phyloP scores from a whole-genome alignment of 2,888 invertebrate genomes.

The Cheilosia pagana region DNA sequence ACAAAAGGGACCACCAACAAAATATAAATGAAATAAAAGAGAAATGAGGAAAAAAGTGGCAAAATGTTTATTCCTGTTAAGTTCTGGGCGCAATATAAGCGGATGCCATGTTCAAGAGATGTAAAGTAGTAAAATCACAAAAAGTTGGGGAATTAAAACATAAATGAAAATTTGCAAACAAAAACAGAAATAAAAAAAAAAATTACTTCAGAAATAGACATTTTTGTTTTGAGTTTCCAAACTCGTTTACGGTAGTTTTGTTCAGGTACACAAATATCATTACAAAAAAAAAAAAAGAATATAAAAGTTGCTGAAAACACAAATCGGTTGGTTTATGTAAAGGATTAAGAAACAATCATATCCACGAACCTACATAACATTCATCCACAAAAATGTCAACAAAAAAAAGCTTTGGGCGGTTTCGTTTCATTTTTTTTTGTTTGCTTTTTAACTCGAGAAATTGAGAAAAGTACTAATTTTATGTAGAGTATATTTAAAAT shows the following conservation, averaged over 20 bases:
- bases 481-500: conserved; percentile 68
- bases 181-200: conserved; percentile 3
- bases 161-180: conserved; percentile 24
- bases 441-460: conserved; percentile 55
- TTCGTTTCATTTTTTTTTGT: conserved; percentile 7
- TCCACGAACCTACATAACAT: conserved; percentile 40
- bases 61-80: conserved; percentile 59
- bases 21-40: conserved; percentile 22
- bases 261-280: conserved; percentile 65
- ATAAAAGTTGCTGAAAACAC: conserved; percentile 46
- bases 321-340: conserved; percentile 12
- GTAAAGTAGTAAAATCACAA: conserved; percentile 49
- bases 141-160: conserved; percentile 21
- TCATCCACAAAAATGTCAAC: conserved; percentile 22
- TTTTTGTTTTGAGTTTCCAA: conserved; percentile 38
- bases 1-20: conserved; percentile 2
- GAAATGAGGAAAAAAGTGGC: conserved; percentile 33
- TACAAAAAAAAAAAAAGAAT: conserved; percentile 13
- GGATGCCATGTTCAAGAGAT: conserved; percentile 36
- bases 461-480: conserved; percentile 65
- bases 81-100: conserved; percentile 44
- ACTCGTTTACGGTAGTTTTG: conserved; percentile 54
- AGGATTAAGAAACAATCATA: conserved; percentile 35
- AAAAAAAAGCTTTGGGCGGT: conserved; percentile 40
- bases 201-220: conserved; percentile 47